These are phyloP conservation scores for Cylas formicarius DNA, from an alignment of 1,140 invertebrate species.

Conservation along the genomic window DNA sequence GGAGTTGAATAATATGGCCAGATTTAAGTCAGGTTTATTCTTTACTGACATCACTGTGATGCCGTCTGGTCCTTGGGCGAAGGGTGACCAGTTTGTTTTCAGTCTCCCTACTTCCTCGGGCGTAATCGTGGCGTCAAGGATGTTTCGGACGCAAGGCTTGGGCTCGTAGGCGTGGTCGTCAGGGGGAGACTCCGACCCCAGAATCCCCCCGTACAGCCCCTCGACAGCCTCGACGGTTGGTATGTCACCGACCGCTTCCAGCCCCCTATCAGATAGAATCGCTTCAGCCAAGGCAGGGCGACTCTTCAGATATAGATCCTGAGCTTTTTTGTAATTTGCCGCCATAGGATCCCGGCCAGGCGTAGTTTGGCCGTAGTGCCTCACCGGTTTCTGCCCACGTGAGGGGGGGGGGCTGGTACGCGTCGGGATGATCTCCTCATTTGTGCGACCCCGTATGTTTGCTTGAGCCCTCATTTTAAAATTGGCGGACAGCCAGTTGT, in stretches of 20 bases:
- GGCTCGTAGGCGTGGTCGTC: slow-evolving; percentile 3
- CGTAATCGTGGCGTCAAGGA: neutral
- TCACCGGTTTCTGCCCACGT: no score
- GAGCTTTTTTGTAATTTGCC: slow-evolving; percentile 15
- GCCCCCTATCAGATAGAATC: neutral
- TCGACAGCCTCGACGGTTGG: neutral
- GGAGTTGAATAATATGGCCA: slow-evolving; percentile 15
- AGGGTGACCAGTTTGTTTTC: slow-evolving; percentile 7
- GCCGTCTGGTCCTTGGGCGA: slow-evolving; percentile 21
- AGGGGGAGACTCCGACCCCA: neutral
- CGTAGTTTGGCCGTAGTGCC: neutral
- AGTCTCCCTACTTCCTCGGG: neutral
- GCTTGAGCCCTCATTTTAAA: no score
- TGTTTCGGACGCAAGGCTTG: neutral
- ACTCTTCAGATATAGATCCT: slow-evolving; percentile 17
- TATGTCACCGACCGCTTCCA: neutral
- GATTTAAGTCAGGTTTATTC: neutral
- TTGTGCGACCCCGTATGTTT: no score
- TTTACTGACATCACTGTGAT: slow-evolving; percentile 15
- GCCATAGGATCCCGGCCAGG: slow-evolving; percentile 3
- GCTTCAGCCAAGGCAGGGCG: neutral
- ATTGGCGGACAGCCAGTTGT: no score
- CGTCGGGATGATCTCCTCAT: no score
- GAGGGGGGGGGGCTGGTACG: no score
- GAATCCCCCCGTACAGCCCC: slow-evolving; percentile 1